Conservation (phyloP, 2,888 invertebrate genomes). For the Encarsia formosa region DNA sequence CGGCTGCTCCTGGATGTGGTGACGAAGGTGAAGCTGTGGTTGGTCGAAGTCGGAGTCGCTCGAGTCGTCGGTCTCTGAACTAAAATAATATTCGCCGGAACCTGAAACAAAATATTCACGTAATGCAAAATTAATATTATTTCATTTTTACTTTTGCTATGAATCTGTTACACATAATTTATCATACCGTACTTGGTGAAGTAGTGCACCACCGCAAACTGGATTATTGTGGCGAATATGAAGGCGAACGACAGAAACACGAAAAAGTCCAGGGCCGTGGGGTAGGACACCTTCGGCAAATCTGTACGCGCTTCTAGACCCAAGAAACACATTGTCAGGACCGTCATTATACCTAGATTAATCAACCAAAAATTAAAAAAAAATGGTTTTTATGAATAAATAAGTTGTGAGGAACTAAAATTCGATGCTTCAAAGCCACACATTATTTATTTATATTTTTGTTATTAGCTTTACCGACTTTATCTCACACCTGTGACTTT, state of each 20-base stretch:
- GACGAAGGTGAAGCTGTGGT: not conserved
- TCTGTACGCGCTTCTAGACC: constrained; percentile 77
- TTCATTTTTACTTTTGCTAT: no score
- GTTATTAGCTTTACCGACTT: no score
- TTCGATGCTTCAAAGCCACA: no score
- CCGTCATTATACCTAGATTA: constrained; percentile 70
- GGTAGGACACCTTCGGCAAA: constrained; percentile 79
- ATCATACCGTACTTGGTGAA: constrained; percentile 83
- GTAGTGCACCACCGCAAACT: constrained; percentile 81
- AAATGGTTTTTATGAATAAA: not conserved
- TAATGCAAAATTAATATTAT: no score
- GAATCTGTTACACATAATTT: no score
- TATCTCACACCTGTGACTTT: no score
- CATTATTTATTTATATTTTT: no score
- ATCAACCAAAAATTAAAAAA: constrained; percentile 1
- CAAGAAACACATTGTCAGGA: constrained; percentile 79
- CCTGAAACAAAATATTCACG: no score
- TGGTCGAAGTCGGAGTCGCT: constrained; percentile 12
- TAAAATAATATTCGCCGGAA: constrained; percentile 73
- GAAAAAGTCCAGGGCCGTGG: constrained; percentile 81
- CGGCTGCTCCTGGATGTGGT: constrained; percentile 27
- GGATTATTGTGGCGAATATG: constrained; percentile 76
- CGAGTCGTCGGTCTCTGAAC: constrained; percentile 56
- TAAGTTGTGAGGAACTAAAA: not conserved
- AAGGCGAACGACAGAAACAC: constrained; percentile 77